Conservation (phyloP, 2,113 vertebrate species). For the Nycticryphes semicollaris region DNA sequence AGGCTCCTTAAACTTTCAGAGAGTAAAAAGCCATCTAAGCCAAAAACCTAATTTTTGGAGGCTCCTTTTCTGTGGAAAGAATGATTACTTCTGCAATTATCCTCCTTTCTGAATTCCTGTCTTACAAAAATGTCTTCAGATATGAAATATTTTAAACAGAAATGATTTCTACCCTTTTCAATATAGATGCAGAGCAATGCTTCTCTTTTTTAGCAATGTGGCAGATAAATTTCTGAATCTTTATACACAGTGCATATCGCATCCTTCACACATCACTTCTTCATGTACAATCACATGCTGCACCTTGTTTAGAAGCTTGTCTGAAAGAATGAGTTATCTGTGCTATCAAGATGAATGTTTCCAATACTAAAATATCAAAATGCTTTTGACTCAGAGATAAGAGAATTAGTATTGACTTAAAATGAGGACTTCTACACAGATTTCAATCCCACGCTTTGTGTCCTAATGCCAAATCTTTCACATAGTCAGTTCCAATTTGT, state of each 20-base stretch:
- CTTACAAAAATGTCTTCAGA: background rate
- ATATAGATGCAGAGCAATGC: background rate
- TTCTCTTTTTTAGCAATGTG: background rate
- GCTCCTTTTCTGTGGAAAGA: background rate
- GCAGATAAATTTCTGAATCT: background rate
- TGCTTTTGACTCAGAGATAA: background rate
- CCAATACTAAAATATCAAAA: background rate
- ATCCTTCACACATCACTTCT: background rate
- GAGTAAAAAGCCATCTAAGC: background rate
- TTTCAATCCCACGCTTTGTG: background rate
- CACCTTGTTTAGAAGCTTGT: background rate
- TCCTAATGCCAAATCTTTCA: background rate
- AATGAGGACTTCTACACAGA: background rate
- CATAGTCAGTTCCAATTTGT: background rate
- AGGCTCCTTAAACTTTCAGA: background rate
- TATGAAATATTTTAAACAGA: background rate
- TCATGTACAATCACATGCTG: background rate
- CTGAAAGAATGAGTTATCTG: background rate
- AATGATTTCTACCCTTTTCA: background rate
- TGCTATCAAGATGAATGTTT: background rate
- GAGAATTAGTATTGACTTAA: slow-evolving; percentile 1
- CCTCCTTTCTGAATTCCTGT: background rate
- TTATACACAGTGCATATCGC: background rate
- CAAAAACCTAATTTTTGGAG: background rate
- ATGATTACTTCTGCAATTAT: background rate